Percentiles rank a stretch among this genome's conserved stretches.
Conservation (phyloP, 2,797 vertebrate species). For the Hafferia zeledoni region DNA sequence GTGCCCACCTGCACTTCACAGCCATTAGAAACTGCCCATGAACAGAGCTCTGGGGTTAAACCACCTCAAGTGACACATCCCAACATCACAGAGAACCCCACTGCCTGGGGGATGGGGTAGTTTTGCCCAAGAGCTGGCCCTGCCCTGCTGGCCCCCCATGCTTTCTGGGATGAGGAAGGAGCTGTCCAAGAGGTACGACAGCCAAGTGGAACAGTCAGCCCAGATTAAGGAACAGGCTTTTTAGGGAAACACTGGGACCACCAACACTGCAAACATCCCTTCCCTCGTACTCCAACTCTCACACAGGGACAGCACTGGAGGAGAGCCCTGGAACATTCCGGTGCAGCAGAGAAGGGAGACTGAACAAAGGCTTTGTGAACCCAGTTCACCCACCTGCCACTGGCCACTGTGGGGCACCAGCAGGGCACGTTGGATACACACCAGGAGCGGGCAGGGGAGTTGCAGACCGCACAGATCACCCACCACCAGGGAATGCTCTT, state of each 20-base stretch:
- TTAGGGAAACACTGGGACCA: not conserved
- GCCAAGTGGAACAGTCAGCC: not conserved
- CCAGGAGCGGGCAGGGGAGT: not conserved
- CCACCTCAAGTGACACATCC: not conserved
- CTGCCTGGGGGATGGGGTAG: rapidly evolving
- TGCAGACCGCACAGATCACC: not conserved
- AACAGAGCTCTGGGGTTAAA: not conserved
- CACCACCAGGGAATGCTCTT: not conserved
- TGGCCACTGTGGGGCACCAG: not conserved
- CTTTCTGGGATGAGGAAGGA: not conserved
- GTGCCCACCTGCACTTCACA: not conserved
- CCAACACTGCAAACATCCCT: not conserved
- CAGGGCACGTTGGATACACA: not conserved
- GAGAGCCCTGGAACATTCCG: not conserved
- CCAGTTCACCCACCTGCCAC: not conserved
- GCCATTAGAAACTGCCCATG: not conserved
- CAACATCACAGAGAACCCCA: rapidly evolving
- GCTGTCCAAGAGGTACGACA: not conserved
- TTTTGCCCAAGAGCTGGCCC: rapidly evolving
- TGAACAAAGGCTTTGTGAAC: not conserved
- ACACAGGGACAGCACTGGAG: rapidly evolving
- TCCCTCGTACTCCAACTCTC: not conserved
- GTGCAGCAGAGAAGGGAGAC: not conserved
- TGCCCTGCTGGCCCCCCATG: rapidly evolving
- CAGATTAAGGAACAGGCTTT: not conserved